Evolutionary conservation across 37 sponge, comb jelly and placozoan species (phyloP).

Genomic region (Dysidea cf. avara): DNA sequence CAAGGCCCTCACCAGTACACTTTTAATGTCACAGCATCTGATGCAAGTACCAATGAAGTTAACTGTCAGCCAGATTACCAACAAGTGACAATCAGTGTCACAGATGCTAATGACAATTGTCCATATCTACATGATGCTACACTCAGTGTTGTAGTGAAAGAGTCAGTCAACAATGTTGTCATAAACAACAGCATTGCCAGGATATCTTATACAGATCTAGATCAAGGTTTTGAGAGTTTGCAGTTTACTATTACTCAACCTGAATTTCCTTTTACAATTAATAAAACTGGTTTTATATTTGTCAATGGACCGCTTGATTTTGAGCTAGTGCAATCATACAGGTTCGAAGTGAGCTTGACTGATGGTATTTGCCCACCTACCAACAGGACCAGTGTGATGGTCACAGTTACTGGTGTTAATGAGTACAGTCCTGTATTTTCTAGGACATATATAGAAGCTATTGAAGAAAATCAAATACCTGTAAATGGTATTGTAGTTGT

Average conservation of each 20-base stretch:
- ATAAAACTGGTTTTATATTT: slow-evolving; percentile 9
- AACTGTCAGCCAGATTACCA: neutral
- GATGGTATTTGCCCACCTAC: slow-evolving; percentile 42
- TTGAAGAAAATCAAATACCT: slow-evolving; percentile 36
- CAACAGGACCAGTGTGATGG: slow-evolving; percentile 12
- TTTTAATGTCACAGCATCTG: neutral
- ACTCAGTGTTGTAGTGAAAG: slow-evolving; percentile 25
- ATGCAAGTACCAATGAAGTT: neutral
- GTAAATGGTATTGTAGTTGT: slow-evolving; percentile 35
- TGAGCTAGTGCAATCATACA: slow-evolving; percentile 18
- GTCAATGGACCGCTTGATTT: slow-evolving; percentile 26
- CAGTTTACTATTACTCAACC: slow-evolving; percentile 4
- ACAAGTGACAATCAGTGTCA: slow-evolving; percentile 3
- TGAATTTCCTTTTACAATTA: slow-evolving; percentile 18
- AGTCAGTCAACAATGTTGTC: slow-evolving; percentile 11
- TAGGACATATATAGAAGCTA: slow-evolving; percentile 4
- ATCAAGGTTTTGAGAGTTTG: slow-evolving; percentile 18
- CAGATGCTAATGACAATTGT: slow-evolving; percentile 52
- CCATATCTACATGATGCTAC: slow-evolving; percentile 16
- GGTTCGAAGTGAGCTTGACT: slow-evolving; percentile 24
- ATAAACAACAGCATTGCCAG: slow-evolving; percentile 4
- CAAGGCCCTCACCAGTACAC: too few species aligned
- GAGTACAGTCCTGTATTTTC: slow-evolving; percentile 32
- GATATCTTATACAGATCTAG: slow-evolving; percentile 36
- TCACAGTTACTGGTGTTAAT: slow-evolving; percentile 48